Evolutionary conservation across 2,113 vertebrate genomes (phyloP).

Genomic region (Danio rerio): GRCz12tu NC_133196.1:21119501-21120000

Average conservation of each 20-base stretch:
- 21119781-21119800: slow-evolving; percentile 46
- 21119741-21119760: slow-evolving; percentile 14
- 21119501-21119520: not conserved
- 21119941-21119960: not conserved
- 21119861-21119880: slow-evolving; percentile 2
- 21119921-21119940: not conserved
- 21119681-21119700: slow-evolving; percentile 49
- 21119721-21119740: slow-evolving; percentile 9
- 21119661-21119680: slow-evolving; percentile 40
- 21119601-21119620: slow-evolving; percentile 36
- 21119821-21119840: slow-evolving; percentile 3
- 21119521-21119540: slow-evolving; percentile 7
- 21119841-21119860: not conserved
- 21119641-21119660: slow-evolving; percentile 30
- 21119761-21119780: slow-evolving; percentile 12
- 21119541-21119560: slow-evolving; percentile 9
- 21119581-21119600: not conserved
- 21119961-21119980: not conserved
- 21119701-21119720: not conserved
- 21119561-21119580: slow-evolving; percentile 14
- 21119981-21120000: not conserved
- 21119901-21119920: slow-evolving; percentile 23
- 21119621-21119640: slow-evolving; percentile 40
- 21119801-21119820: slow-evolving; percentile 5
- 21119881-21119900: not conserved